Percentiles rank a stretch among this genome's conserved stretches.
These are phyloP conservation scores for Thaleichthys pacificus DNA, from an alignment of 2,797 vertebrate species.

Conservation along the genomic window DNA sequence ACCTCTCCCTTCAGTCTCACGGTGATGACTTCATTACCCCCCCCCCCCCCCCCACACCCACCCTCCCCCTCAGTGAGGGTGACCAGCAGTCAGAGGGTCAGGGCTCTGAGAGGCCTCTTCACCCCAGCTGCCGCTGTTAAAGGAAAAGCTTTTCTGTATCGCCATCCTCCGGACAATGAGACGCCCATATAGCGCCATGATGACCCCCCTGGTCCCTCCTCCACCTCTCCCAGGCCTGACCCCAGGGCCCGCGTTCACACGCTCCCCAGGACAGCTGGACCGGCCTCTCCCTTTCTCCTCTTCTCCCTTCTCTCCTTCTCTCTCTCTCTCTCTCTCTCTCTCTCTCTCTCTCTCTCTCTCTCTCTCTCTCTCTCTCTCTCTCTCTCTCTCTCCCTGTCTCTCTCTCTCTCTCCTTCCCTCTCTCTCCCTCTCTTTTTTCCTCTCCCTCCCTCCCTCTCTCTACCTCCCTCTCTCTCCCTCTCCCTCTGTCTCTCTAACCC, in stretches of 20 bases:
- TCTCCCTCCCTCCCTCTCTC: neutral
- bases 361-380: neutral
- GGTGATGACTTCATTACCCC: slow-evolving; percentile 71
- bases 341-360: neutral
- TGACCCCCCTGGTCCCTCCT: slow-evolving; percentile 36
- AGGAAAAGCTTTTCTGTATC: slow-evolving; percentile 51
- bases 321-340: neutral
- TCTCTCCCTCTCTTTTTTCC: slow-evolving; percentile 1
- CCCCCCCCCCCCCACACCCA: slow-evolving; percentile 6
- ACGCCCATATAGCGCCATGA: slow-evolving; percentile 45
- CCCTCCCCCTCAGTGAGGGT: slow-evolving; percentile 41
- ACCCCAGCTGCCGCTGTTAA: slow-evolving; percentile 61
- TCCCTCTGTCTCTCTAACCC: neutral
- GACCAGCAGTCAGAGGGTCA: slow-evolving; percentile 50
- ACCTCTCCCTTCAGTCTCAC: slow-evolving; percentile 43
- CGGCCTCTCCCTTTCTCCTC: slow-evolving; percentile 8
- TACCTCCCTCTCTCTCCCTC: neutral
- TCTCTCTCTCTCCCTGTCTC: neutral
- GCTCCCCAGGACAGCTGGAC: slow-evolving; percentile 61
- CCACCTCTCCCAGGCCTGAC: slow-evolving; percentile 51
- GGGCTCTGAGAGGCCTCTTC: slow-evolving; percentile 52
- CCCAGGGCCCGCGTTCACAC: slow-evolving; percentile 64
- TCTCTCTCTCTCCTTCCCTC: neutral
- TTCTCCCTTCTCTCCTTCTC: too few species aligned
- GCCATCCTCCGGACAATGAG: slow-evolving; percentile 57